Evolutionary conservation across 2,113 vertebrate species (phyloP).

Genomic region (Crotalus tigris): DNA sequence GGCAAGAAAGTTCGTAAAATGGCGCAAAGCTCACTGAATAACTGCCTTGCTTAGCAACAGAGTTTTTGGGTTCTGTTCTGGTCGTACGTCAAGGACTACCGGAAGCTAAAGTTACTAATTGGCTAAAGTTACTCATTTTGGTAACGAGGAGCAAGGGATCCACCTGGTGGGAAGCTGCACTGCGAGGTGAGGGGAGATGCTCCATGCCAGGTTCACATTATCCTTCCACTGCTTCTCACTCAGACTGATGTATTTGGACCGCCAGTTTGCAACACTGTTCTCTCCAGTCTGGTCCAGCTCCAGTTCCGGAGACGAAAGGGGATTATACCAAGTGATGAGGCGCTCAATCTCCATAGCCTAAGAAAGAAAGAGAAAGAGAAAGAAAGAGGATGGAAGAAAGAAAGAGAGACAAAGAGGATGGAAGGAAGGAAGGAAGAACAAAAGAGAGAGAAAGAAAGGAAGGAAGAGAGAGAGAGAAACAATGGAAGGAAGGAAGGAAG

Average conservation of each 20-base stretch:
- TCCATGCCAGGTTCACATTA: constrained; percentile 94
- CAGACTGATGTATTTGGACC: constrained; percentile 91
- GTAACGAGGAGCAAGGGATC: background rate
- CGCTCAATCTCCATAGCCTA: constrained; percentile 95
- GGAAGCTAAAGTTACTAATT: background rate
- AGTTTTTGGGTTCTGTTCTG: background rate
- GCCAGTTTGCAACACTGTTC: constrained; percentile 94
- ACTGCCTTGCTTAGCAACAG: too few species aligned
- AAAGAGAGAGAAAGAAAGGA: too few species aligned
- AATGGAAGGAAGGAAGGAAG: too few species aligned
- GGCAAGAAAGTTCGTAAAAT: too few species aligned
- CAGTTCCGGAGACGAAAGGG: constrained; percentile 88
- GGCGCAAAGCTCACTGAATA: too few species aligned
- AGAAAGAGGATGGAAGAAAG: too few species aligned
- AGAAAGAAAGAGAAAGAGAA: background rate
- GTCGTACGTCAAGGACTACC: background rate
- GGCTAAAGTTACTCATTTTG: background rate
- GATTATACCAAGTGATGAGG: constrained; percentile 95
- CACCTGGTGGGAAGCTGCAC: constrained; percentile 92
- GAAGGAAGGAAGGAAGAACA: too few species aligned
- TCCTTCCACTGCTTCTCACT: constrained; percentile 98
- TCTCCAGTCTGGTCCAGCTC: constrained; percentile 91
- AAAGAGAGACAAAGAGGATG: too few species aligned
- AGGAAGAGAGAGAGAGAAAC: too few species aligned
- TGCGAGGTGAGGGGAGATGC: constrained; percentile 90